Evolutionary conservation across 1,140 invertebrate genomes (phyloP).

Genomic region (Solenopsis invicta): DNA sequence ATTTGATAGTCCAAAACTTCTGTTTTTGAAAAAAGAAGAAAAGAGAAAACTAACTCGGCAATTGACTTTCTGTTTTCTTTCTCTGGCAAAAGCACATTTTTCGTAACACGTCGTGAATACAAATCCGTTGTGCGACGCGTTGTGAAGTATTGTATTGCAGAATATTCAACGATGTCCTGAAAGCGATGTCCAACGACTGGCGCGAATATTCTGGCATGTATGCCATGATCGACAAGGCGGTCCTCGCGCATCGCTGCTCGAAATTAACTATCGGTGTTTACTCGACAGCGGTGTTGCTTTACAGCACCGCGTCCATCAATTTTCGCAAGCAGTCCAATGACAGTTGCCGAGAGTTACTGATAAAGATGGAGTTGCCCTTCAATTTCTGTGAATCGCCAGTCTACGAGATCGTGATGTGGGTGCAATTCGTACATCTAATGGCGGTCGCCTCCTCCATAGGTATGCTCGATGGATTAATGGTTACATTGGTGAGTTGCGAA

Average conservation of each 20-base stretch:
- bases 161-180: slow-evolving; percentile 54
- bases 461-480: slow-evolving; percentile 48
- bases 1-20: background rate
- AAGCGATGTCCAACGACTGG: slow-evolving; percentile 60
- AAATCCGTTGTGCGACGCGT: slow-evolving; percentile 2
- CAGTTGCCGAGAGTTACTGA: slow-evolving; percentile 37
- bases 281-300: slow-evolving; percentile 44
- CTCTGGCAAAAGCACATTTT: slow-evolving; percentile 10
- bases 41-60: background rate
- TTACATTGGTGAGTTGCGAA: slow-evolving; percentile 59
- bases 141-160: slow-evolving; percentile 43
- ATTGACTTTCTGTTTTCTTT: background rate
- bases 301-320: slow-evolving; percentile 26
- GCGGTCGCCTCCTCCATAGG: slow-evolving; percentile 9
- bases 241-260: slow-evolving; percentile 53
- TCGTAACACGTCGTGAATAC: background rate
- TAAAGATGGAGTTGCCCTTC: slow-evolving; percentile 69
- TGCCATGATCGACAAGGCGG: slow-evolving; percentile 48
- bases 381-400: slow-evolving; percentile 27
- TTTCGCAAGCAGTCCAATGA: background rate
- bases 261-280: slow-evolving; percentile 59
- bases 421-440: slow-evolving; percentile 57
- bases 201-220: background rate
- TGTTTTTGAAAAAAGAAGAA: background rate
- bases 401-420: slow-evolving; percentile 36